These are phyloP conservation scores for Smutsia temminckii DNA, from an alignment of 2,797 vertebrate genomes.

Conservation along the genomic window DNA sequence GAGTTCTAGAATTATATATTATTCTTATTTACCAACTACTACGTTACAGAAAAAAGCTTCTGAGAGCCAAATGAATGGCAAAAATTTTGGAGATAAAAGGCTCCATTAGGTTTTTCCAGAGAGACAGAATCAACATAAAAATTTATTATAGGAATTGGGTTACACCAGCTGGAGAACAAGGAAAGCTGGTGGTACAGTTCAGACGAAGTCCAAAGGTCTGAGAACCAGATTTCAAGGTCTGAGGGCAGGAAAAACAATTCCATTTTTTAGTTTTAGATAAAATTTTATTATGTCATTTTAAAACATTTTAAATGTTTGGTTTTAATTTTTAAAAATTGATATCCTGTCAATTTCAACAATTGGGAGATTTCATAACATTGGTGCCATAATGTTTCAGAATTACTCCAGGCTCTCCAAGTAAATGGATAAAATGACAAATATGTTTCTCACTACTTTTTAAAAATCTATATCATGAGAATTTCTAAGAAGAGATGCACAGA, in stretches of 20 bases:
- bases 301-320: neutral
- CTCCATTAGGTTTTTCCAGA: neutral
- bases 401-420: neutral
- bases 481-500: neutral
- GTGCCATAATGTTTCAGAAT: neutral
- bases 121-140: neutral
- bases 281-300: neutral
- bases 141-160: neutral
- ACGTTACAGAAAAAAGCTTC: neutral
- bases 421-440: neutral
- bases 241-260: neutral
- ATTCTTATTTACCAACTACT: neutral
- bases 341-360: neutral
- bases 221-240: neutral
- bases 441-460: neutral
- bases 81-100: neutral
- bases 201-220: neutral
- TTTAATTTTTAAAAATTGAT: neutral
- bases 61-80: neutral
- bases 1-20: neutral
- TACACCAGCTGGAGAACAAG: neutral
- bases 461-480: neutral
- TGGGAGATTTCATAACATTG: neutral
- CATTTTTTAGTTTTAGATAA: neutral
- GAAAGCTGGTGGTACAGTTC: neutral